Evolutionary conservation across 2,797 vertebrate species (phyloP).

Genomic region (Silurus lanzhouensis): DNA sequence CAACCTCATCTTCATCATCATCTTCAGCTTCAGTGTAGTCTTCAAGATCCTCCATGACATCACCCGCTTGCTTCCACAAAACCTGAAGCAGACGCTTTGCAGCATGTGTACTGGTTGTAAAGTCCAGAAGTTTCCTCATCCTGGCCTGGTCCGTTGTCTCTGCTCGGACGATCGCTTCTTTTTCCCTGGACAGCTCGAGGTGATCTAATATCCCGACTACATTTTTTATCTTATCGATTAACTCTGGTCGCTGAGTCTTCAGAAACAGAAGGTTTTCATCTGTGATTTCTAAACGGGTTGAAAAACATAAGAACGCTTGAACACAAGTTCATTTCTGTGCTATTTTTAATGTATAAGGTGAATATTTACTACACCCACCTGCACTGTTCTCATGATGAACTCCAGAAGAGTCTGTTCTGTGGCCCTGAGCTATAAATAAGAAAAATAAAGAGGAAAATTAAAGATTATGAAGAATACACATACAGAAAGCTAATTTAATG

Average conservation of each 20-base stretch:
- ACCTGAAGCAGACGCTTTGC: slow-evolving; percentile 1
- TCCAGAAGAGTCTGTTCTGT: not conserved
- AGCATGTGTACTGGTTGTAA: slow-evolving; percentile 25
- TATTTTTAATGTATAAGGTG: not conserved
- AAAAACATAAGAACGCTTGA: not conserved
- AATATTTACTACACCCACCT: not conserved
- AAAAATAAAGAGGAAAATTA: not conserved
- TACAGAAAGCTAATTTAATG: not conserved
- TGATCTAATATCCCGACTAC: slow-evolving; percentile 11
- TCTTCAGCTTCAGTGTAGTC: not conserved
- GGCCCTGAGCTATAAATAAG: not conserved
- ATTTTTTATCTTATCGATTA: slow-evolving; percentile 32
- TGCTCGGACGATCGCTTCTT: slow-evolving; percentile 15
- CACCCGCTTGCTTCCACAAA: not conserved
- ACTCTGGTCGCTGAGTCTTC: not conserved
- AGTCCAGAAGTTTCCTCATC: slow-evolving; percentile 43
- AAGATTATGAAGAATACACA: not conserved
- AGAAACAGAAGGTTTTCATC: slow-evolving; percentile 18
- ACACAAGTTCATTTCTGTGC: not conserved
- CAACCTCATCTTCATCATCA: not conserved
- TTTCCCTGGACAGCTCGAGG: slow-evolving; percentile 1
- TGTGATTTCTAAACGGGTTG: not conserved
- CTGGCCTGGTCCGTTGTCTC: not conserved
- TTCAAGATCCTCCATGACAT: slow-evolving; percentile 24
- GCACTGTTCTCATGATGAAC: not conserved